Base-by-base conservation (phyloP, 1,140 invertebrate genomes). In the Cydia amplana region DNA sequence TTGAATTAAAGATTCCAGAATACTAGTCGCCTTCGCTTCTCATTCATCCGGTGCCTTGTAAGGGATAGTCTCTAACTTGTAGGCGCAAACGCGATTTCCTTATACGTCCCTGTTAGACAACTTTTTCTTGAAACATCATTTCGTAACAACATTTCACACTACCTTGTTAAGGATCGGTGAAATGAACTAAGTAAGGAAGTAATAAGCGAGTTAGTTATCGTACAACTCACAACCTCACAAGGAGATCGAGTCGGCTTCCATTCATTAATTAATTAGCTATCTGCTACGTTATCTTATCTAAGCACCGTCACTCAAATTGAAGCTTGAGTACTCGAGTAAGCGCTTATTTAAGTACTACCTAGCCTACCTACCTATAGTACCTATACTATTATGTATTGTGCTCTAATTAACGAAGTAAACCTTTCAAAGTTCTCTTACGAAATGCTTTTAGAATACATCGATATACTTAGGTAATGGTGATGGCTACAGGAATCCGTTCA, bases 11-110 rank as follows among this genome's bases (percentile, higher is more conserved):
- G 65, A 36, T 70, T 43, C 16, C 36, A 70, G 65, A 32, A 70
- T 36, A 70, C 65, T 28, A 70, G 65, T 60, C n/a, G 7, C 65
- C 25, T 32, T 60, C n/a, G 7, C 65, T 14, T 32, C 32, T 40
- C 65, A 70, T 70, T 70, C 65, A 70, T 70, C 65, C 65, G 65
- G 28, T 32, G 28, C 65, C 65, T n/a, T 70, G n/a, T 70, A 43
- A 36, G n/a, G 65, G 16, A 70, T 70, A 36, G 16, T 70, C 65
- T 36, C 16, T 16, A 70, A n/a, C 7, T 7, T 40, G 14, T 36
- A 32, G 23, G 14, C 16, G 28, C 65, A 40, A 18, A 20, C 32
- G 28, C 64, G 32, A 16, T 70, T 36, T 70, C 65, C n/a, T 36
- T 70, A 70, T 25, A 36, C 28, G 32, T 70, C 9, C 2, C 0